Evolutionary conservation across 2,888 invertebrate species (phyloP), one percentile per base, ranked within the genome.

Genomic region (Dolomedes plantarius): DNA sequence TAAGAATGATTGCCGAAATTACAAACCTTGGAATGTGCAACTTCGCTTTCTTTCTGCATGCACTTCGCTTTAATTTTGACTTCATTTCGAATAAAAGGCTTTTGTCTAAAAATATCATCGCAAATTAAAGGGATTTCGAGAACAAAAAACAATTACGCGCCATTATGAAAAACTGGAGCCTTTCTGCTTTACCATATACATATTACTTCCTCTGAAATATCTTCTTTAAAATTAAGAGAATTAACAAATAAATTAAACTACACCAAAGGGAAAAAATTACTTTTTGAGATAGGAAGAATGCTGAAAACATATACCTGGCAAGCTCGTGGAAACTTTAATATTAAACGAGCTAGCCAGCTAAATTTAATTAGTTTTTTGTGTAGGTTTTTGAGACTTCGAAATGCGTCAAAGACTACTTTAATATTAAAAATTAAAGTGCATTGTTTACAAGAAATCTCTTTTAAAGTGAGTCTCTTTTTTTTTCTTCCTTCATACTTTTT

Each of bases 211-310:
- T 31, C 11, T 31, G 7, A 32, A 65, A 46, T 62, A 68, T 29
- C 28, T 72, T 74, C 72, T 82, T 82, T 65, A 82, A 82, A 82
- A 82, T 82, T 82, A 82, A 82, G 46, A 39, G 65, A 82, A 82
- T 82, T 82, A 82, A 82, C 82, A 82, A 82, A 71, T 75, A 82
- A 82, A 82, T 82, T 82, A 82, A 82, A 82, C 32, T 82, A 11
- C 56, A n/a, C 6, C 23, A 11, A 19, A 56, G 9, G 19, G 46
- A 64, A 75, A 31, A 76, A 29, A 13, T 36, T 13, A 13, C 5
- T 23, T 31, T 28, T 13, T 19, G 19, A 27, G n/a, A 23, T n/a
- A 7, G 9, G 27, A 19, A 32, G 62, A 65, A 62, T 13, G 31
- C 11, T 23, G 23, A 56, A n/a, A 6, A 23, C 11, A 23, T 56